Evolutionary conservation across 2,888 invertebrate species (phyloP).

Genomic region (Luperina nickerlii): DNA sequence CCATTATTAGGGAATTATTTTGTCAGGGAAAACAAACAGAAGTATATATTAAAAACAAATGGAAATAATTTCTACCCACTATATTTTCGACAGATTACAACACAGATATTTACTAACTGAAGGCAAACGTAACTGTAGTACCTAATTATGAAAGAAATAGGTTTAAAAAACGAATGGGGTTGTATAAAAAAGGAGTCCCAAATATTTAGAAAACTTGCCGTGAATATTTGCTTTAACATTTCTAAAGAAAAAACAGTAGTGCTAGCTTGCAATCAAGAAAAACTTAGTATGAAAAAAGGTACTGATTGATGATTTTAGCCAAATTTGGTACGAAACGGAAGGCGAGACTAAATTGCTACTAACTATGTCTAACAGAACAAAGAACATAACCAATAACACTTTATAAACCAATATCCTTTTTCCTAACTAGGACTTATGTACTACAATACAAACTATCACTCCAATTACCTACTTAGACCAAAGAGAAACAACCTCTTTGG

Average conservation of each 20-base stretch:
- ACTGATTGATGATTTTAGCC: not conserved
- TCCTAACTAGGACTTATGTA: not conserved
- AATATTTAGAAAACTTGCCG: not conserved
- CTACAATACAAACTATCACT: constrained; percentile 26
- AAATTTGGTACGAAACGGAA: constrained; percentile 1
- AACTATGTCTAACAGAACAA: constrained; percentile 28
- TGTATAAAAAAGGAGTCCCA: not conserved
- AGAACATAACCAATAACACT: constrained; percentile 18
- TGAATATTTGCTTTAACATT: not conserved
- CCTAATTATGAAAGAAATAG: not conserved
- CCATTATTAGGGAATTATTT: too few species aligned
- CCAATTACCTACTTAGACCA: constrained; percentile 29
- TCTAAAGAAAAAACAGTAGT: not conserved
- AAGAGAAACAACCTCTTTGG: constrained; percentile 14
- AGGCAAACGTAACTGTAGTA: too few species aligned
- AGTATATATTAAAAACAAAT: too few species aligned
- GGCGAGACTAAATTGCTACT: constrained; percentile 2
- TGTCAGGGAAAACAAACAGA: too few species aligned
- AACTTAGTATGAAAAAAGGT: not conserved
- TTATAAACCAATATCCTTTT: constrained; percentile 1
- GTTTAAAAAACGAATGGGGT: not conserved
- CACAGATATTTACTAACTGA: too few species aligned
- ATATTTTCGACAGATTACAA: too few species aligned
- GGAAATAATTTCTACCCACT: too few species aligned
- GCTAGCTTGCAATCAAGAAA: not conserved